Evolutionary conservation across 30 jellyfish, hydroid and myxozoan genomes (phyloP), one percentile per base, ranked within the genome.

Genomic region (Hydra vulgaris): DNA sequence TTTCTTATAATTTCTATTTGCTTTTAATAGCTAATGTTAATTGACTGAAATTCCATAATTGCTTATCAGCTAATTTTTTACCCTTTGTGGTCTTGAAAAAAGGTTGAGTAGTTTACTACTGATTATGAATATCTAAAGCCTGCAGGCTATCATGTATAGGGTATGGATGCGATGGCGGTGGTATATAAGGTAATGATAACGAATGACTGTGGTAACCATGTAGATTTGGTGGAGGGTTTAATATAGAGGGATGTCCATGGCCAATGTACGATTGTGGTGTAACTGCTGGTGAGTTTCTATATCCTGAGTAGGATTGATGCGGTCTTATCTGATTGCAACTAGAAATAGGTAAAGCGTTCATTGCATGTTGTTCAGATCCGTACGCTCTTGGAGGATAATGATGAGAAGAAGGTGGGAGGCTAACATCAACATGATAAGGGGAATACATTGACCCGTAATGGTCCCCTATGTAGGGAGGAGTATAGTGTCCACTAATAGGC

Each of bases 381-480:
- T 86, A 83, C 7, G 95, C 25, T 72, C 86, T 83, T 7, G 95
- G 83, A 61, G 74, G 54, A 66, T 78, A 87, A 1, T 89, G 95
- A 27, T 83, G 81, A 8, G 90, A 74, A 0, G 90, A 82, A 16
- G 94, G 81, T 4, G 95, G 87, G 0, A 78, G 68, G 15, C 87
- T 23, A 21, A 77, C 76, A 70, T 91, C 96, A 16, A 74, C 53
- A 76, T 86, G 90, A 69, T 86, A 91, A n/a, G 87, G 84, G 25
- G 94, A 70, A 74, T 91, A 94, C 74, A 76, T 27, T 25, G 96
- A 70, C 0, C 85, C 86, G 71, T 86, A 86, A 76, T 86, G 95
- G 23, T 83, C 87, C 26, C 61, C 75, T 27, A 70, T 40, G 27
- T 85, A 77, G 20, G 89, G 94, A 7, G 95, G 87, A 12, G 95